These are phyloP conservation scores for Himalopsyche tibetana DNA, from an alignment of 2,888 invertebrate species.

Conservation along the genomic window DNA sequence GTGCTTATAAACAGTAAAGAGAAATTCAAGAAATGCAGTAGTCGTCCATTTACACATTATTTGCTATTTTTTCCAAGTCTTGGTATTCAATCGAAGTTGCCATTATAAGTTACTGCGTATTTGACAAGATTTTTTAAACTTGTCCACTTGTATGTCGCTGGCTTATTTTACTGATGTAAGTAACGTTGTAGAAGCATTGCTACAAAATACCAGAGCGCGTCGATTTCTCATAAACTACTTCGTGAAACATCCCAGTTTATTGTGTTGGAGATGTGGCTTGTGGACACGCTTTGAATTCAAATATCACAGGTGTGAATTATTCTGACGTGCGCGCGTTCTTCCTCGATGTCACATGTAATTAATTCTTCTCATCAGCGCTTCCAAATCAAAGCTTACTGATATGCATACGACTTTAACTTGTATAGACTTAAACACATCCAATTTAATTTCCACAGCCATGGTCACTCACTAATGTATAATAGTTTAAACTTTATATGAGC, in stretches of 20 bases:
- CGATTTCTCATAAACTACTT: constrained; percentile 38
- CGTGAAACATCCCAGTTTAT: constrained; percentile 51
- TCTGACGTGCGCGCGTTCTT: not conserved
- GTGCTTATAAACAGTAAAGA: not conserved
- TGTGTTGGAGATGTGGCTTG: constrained; percentile 48
- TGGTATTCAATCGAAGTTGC: not conserved
- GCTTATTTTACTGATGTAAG: not conserved
- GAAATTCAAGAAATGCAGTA: constrained; percentile 2
- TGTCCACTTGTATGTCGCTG: not conserved
- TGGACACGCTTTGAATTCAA: constrained; percentile 54
- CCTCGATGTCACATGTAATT: constrained; percentile 45
- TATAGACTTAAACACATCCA: too few species aligned
- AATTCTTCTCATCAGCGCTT: not conserved
- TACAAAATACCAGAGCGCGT: constrained; percentile 47
- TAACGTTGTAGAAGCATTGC: not conserved
- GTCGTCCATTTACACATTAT: not conserved
- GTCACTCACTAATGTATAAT: too few species aligned
- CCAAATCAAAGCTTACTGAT: not conserved
- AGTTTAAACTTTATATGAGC: too few species aligned
- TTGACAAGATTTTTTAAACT: not conserved
- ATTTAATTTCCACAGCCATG: too few species aligned
- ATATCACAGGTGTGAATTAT: constrained; percentile 61
- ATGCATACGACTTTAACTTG: too few species aligned
- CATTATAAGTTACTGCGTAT: not conserved
- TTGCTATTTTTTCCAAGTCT: not conserved